These are phyloP conservation scores for Psephotus haematonotus DNA, from an alignment of 2,113 vertebrate species.

Conservation along the genomic window DNA sequence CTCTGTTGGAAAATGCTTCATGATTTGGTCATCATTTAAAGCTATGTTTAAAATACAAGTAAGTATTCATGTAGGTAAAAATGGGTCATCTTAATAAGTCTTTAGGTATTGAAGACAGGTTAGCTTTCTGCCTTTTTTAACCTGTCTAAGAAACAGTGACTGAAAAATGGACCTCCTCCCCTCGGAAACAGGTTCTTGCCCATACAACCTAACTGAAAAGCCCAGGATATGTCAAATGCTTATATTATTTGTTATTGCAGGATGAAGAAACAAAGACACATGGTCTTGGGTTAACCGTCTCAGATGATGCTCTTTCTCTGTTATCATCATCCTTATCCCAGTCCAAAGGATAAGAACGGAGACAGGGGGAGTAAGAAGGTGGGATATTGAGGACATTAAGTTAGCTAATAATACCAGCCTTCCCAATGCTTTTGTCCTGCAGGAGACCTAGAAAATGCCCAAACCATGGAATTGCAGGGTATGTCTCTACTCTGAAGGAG, in stretches of 20 bases:
- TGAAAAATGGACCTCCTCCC: not conserved
- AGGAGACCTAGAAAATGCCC: not conserved
- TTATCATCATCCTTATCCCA: not conserved
- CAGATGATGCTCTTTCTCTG: not conserved
- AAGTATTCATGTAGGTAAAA: not conserved
- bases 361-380: not conserved
- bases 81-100: not conserved
- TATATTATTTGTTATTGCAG: not conserved
- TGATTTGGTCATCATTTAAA: not conserved
- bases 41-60: not conserved
- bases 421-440: not conserved
- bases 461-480: fast-evolving
- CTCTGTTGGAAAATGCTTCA: not conserved
- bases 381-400: not conserved
- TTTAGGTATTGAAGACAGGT: not conserved
- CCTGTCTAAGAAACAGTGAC: not conserved
- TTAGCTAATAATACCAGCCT: not conserved
- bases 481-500: not conserved
- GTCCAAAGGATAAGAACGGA: not conserved
- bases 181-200: not conserved
- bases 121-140: not conserved
- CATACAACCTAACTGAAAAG: not conserved
- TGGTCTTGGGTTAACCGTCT: not conserved
- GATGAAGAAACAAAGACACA: not conserved
- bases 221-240: not conserved